These are phyloP conservation scores for Zonotrichia leucophrys DNA, from an alignment of 2,113 vertebrate species.

Conservation along the genomic window DNA sequence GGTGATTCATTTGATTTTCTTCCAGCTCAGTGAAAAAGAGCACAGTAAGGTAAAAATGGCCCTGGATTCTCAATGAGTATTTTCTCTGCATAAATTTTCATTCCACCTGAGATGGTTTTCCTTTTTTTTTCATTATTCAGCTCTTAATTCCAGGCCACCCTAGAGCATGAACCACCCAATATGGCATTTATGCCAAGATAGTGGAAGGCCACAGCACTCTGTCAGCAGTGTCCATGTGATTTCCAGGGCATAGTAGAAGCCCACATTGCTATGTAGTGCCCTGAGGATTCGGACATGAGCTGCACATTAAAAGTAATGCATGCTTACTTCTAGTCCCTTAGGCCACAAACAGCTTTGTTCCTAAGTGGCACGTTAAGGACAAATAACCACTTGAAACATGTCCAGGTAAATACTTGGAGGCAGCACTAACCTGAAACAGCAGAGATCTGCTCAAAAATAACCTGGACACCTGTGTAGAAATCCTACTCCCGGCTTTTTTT, in stretches of 20 bases:
- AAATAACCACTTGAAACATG: background rate
- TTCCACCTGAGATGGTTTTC: background rate
- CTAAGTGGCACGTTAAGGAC: background rate
- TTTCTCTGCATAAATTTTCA: background rate
- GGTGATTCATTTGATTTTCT: conserved; percentile 14
- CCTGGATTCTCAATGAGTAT: background rate
- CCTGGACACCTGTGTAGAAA: background rate
- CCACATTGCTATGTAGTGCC: background rate
- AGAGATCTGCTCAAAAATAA: background rate
- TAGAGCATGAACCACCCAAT: background rate
- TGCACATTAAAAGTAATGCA: background rate
- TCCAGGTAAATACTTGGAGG: background rate
- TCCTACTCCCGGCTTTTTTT: background rate
- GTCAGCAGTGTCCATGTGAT: background rate
- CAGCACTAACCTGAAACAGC: background rate
- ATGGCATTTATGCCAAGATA: background rate
- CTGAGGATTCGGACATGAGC: accelerated
- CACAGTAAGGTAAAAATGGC: background rate
- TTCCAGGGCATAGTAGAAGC: background rate
- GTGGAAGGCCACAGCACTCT: background rate
- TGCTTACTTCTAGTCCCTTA: background rate
- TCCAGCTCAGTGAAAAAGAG: conserved; percentile 9
- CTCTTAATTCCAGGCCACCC: background rate
- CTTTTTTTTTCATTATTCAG: background rate
- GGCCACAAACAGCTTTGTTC: background rate